phyloP scores from a whole-genome alignment of 2,888 invertebrate species.

The Aproaerema taeniolella region DNA sequence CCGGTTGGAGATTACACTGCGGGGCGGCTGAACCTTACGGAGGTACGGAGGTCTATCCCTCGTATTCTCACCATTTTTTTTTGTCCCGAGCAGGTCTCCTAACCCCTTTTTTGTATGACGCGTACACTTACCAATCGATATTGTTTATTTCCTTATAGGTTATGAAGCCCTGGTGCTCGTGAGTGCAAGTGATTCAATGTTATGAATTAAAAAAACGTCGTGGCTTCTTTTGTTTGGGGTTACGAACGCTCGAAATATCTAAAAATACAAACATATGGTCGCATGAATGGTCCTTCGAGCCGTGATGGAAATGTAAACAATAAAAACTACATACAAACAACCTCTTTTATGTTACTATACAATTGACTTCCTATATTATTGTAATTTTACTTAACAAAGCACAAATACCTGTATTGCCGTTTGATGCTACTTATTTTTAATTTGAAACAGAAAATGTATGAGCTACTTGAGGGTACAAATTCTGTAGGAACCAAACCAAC shows the following conservation, averaged over 20 bases:
- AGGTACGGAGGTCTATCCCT: constrained; percentile 73
- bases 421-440: no score
- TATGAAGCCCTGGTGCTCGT: constrained; percentile 49
- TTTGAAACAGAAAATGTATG: no score
- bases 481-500: no score
- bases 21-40: constrained; percentile 62
- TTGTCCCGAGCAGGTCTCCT: constrained; percentile 52
- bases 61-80: constrained; percentile 66
- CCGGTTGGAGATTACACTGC: constrained; percentile 55
- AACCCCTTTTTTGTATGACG: constrained; percentile 70
- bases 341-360: no score
- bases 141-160: constrained; percentile 61
- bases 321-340: no score
- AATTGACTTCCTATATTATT: no score
- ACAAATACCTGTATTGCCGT: no score
- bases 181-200: background rate
- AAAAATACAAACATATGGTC: no score
- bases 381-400: no score
- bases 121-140: constrained; percentile 48
- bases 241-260: no score
- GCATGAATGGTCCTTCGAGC: background rate
- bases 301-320: background rate
- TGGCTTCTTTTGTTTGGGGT: background rate
- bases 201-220: background rate
- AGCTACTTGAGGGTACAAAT: no score